Conservation (phyloP, 2,888 invertebrate genomes). For the Graphium colonna region DNA sequence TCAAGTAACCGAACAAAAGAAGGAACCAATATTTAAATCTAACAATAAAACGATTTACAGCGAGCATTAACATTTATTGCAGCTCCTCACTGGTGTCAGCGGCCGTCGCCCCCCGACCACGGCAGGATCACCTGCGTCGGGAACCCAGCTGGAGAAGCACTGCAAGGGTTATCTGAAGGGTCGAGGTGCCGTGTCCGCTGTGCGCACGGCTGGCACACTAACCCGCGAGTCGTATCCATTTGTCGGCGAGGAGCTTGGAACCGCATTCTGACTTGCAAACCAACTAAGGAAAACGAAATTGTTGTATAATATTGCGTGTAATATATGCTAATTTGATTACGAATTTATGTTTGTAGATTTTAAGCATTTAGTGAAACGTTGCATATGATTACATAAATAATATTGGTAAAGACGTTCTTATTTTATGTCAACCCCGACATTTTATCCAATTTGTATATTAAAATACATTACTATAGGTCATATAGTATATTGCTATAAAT, state of each 20-base stretch:
- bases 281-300: constrained; percentile 26
- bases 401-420: too few species aligned
- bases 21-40: too few species aligned
- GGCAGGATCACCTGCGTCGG: constrained; percentile 62
- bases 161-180: constrained; percentile 51
- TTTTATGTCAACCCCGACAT: too few species aligned
- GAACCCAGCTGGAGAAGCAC: constrained; percentile 31
- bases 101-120: constrained; percentile 48
- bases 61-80: constrained; percentile 25
- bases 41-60: not conserved
- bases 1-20: too few species aligned
- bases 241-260: constrained; percentile 64
- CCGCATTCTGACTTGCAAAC: constrained; percentile 44
- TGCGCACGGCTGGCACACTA: constrained; percentile 48
- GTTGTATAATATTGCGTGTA: not conserved
- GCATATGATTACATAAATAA: not conserved
- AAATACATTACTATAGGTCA: too few species aligned
- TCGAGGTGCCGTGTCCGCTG: constrained; percentile 60
- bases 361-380: not conserved
- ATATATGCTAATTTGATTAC: not conserved
- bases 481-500: too few species aligned
- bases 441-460: too few species aligned
- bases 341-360: not conserved
- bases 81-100: constrained; percentile 57
- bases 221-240: constrained; percentile 40